Evolutionary conservation across 1,140 invertebrate genomes (phyloP).

Genomic region (Rhopalosiphum padi): DNA sequence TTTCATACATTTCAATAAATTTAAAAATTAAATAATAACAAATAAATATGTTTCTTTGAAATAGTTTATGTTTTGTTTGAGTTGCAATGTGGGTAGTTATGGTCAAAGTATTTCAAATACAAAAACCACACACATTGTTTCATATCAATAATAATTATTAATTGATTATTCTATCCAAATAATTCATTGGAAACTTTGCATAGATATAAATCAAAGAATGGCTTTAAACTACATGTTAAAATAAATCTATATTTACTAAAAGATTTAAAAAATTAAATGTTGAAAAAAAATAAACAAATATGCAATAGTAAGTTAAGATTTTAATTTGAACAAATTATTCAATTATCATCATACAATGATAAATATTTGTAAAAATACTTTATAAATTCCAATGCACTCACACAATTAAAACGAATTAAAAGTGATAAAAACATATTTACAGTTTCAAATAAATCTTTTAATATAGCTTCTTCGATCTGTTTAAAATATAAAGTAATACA

Average conservation of each 20-base stretch:
- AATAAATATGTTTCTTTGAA: background rate
- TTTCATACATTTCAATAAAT: background rate
- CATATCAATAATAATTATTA: too few relatives aligned
- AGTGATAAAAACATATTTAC: background rate
- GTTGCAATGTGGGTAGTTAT: background rate
- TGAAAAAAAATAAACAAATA: background rate
- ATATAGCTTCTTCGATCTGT: background rate
- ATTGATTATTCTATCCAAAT: too few relatives aligned
- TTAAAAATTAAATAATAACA: background rate
- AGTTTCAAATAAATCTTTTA: background rate
- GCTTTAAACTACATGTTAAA: too few relatives aligned
- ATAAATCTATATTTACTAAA: too few relatives aligned
- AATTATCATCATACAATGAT: background rate
- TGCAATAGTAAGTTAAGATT: background rate
- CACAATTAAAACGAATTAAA: background rate
- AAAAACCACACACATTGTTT: too few relatives aligned
- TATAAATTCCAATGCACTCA: background rate
- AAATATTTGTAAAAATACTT: too few relatives aligned
- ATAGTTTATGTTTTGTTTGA: background rate
- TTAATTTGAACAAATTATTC: background rate
- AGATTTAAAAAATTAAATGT: too few relatives aligned
- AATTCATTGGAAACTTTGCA: too few relatives aligned
- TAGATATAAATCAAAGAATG: too few relatives aligned
- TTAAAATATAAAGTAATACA: background rate
- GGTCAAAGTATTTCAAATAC: background rate